Percentiles rank a stretch among this genome's conserved stretches.
These are phyloP conservation scores for Darevskia nairensis DNA, from an alignment of 2,797 vertebrate genomes.

Conservation along the genomic window DNA sequence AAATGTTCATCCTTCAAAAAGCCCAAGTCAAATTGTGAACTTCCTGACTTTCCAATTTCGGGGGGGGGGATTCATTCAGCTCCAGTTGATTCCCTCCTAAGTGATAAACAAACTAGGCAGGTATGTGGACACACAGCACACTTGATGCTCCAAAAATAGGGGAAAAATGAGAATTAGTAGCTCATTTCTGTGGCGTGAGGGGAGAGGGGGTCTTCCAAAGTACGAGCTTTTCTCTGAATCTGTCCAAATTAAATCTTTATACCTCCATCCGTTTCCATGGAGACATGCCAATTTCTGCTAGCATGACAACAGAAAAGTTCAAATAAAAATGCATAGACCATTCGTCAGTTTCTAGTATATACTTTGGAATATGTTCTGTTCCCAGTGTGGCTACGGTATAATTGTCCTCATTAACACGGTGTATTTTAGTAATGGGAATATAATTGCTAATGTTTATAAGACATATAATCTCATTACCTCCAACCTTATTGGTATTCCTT, in stretches of 20 bases:
- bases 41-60: neutral
- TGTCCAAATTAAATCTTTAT: slow-evolving; percentile 14
- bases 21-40: neutral
- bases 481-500: slow-evolving; percentile 39
- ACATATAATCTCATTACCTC: slow-evolving; percentile 60
- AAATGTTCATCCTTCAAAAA: neutral
- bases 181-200: neutral
- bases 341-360: neutral
- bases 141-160: neutral
- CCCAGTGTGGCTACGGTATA: slow-evolving; percentile 41
- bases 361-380: slow-evolving; percentile 17
- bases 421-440: slow-evolving; percentile 55
- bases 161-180: neutral
- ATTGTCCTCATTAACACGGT: slow-evolving; percentile 50
- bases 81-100: neutral
- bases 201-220: neutral
- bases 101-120: neutral
- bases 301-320: slow-evolving; percentile 1
- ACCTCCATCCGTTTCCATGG: neutral
- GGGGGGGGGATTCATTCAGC: neutral
- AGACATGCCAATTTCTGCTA: fast-evolving
- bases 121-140: neutral
- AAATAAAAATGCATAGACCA: slow-evolving; percentile 41
- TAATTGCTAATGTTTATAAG: slow-evolving; percentile 64
- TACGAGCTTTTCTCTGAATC: neutral